Base-by-base conservation (phyloP, 1,140 invertebrate species). In the Rhizoglyphus robini region DNA sequence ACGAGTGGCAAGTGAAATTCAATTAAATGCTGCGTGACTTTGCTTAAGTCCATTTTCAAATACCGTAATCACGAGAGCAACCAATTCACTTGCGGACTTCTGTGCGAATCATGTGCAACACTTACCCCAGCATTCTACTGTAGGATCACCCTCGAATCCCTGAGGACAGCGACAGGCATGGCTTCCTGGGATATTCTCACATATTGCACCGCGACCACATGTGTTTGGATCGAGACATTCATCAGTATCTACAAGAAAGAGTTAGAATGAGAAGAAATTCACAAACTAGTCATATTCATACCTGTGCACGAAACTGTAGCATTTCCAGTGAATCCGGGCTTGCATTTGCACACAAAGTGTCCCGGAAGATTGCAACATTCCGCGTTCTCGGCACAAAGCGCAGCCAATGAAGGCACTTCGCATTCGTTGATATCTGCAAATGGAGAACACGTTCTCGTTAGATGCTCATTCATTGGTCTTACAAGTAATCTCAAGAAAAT, bases 301-400 rank as follows among this genome's bases (percentile, higher is more conserved):
- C 71, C 71, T 38, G 47, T 67, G 36, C 72, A 73, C 5, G 68
- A 30, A 23, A 70, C 69, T 5, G 72, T 73, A 13, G 71, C 72
- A 64, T 74, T 73, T 54, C 72, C 73, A 29, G 70, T 70, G 71
- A 85, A 95, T 57, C 90, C 91, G 34, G 88, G 82, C 71, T 87
- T 85, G 78, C 90, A 96, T 79, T 92, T 92, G 79, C 91, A 96
- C 61, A 91, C 83, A 76, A 90, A 95, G 79, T 92, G 88, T 65
- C 90, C 86, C 31, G 90, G 90, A 69, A 95, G 77, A 80, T 96
- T 95, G 72, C 90, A 94, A 76, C 91, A 95, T 75, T 93, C 90
- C 11, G 90, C 87, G 76, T 95, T 92, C 73, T 84, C 80, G 38
- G 91, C 90, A 77, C 91, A 95, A 71, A 87, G 80, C 32, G 84